phyloP scores from a whole-genome alignment of 2,888 invertebrate genomes.

The Dicranocentrus wangi region DNA sequence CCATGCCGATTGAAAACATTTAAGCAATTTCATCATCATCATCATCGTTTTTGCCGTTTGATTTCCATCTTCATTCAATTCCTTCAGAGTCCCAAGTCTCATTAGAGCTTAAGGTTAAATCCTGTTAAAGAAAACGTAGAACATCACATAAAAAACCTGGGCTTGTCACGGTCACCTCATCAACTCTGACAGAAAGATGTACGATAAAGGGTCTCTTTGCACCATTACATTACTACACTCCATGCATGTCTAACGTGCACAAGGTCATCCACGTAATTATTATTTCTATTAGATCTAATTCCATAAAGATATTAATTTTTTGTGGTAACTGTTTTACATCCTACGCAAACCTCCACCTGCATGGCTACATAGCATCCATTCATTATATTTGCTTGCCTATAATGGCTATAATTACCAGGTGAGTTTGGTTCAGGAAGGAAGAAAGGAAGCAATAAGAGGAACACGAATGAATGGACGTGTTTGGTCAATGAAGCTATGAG shows the following conservation, averaged over 20 bases:
- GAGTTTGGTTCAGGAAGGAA: no score
- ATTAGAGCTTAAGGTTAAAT: constrained; percentile 7
- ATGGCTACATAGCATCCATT: no score
- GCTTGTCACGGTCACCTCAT: constrained; percentile 10
- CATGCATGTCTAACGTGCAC: constrained; percentile 9
- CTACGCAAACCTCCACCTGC: neutral
- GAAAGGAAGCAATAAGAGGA: no score
- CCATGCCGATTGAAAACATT: neutral
- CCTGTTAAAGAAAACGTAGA: neutral
- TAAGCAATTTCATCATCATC: neutral
- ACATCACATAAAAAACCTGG: neutral
- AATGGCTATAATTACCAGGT: no score
- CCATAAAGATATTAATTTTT: neutral
- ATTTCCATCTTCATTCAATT: no score
- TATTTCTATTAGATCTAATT: neutral
- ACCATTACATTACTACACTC: no score
- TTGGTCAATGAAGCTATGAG: no score
- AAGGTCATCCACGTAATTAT: constrained; percentile 6
- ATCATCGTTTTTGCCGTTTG: no score
- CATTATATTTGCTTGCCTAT: no score
- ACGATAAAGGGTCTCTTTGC: neutral
- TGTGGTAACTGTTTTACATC: neutral
- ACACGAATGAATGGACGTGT: no score
- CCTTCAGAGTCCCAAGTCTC: no score
- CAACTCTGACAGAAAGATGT: neutral